A percentile compares a stretch with the other conserved stretches of the same genome.
phyloP scores from a whole-genome alignment of 37 sponge, comb jelly and placozoan genomes.

The Petrosia ficiformis region DNA sequence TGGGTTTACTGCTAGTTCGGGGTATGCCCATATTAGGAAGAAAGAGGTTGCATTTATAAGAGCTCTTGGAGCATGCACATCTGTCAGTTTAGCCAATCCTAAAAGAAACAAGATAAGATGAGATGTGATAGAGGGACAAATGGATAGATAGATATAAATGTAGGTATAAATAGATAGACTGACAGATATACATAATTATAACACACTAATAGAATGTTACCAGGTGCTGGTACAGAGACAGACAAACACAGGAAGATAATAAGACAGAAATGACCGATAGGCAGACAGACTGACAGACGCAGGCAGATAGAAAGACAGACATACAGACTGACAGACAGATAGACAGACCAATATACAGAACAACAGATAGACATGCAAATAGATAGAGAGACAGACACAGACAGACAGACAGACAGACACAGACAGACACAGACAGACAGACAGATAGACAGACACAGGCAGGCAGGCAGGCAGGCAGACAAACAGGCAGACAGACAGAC shows the following conservation, averaged over 20 bases:
- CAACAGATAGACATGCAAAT: neutral
- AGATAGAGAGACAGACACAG: neutral
- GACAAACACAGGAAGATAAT: constrained; percentile 1
- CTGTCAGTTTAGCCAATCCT: no score
- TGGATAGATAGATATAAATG: no score
- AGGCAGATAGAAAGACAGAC: constrained; percentile 11
- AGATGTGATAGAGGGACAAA: no score
- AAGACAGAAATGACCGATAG: neutral
- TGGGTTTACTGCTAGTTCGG: no score
- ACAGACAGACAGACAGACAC: neutral
- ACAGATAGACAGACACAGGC: neutral
- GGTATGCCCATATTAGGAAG: no score
- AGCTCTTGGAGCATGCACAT: no score
- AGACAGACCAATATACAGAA: neutral
- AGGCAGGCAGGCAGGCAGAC: neutral
- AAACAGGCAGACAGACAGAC: neutral
- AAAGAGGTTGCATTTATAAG: no score
- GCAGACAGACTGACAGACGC: neutral
- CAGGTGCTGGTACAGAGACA: no score
- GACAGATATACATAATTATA: no score
- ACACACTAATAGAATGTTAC: no score
- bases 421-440: neutral
- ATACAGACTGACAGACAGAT: constrained; percentile 5
- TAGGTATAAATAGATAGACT: no score
- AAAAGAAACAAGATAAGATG: no score